phyloP scores from a whole-genome alignment of 37 sponge, comb jelly and placozoan genomes.

The Dysidea cf. avara region DNA sequence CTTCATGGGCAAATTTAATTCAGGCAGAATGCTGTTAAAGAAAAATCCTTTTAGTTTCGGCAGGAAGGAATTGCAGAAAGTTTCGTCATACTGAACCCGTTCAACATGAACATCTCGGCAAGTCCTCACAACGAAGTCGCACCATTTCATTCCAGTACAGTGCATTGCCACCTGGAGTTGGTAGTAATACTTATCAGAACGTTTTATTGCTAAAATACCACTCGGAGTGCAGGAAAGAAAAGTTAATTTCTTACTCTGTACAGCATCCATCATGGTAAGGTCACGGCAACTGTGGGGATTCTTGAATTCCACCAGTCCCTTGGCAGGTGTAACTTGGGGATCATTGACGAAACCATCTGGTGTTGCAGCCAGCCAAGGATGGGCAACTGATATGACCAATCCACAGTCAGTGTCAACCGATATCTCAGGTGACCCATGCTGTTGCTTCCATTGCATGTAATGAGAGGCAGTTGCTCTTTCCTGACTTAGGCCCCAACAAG shows the following conservation, averaged over 20 bases:
- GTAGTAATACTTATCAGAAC: slow-evolving; percentile 8
- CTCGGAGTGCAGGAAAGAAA: neutral
- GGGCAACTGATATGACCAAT: too few species aligned
- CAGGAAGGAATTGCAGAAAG: slow-evolving; percentile 1
- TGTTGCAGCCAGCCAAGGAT: too few species aligned
- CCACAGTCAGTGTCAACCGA: too few species aligned
- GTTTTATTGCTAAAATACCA: slow-evolving; percentile 6
- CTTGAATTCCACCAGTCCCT: too few species aligned
- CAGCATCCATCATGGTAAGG: neutral
- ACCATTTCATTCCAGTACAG: slow-evolving; percentile 18
- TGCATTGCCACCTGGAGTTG: slow-evolving; percentile 18
- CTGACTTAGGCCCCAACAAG: too few species aligned
- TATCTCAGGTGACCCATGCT: too few species aligned
- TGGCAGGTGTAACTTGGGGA: too few species aligned
- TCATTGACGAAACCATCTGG: too few species aligned
- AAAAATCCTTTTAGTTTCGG: neutral
- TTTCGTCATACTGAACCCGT: slow-evolving; percentile 1
- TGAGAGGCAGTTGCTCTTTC: too few species aligned
- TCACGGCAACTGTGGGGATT: too few species aligned
- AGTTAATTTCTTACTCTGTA: neutral
- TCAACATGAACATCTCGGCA: slow-evolving; percentile 2
- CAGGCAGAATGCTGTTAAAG: slow-evolving; percentile 14
- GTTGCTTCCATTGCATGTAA: too few species aligned
- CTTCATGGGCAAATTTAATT: slow-evolving; percentile 6
- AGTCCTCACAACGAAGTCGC: slow-evolving; percentile 18